Evolutionary conservation across 2,113 vertebrate species (phyloP).

Genomic region (Xenopus laevis): DNA sequence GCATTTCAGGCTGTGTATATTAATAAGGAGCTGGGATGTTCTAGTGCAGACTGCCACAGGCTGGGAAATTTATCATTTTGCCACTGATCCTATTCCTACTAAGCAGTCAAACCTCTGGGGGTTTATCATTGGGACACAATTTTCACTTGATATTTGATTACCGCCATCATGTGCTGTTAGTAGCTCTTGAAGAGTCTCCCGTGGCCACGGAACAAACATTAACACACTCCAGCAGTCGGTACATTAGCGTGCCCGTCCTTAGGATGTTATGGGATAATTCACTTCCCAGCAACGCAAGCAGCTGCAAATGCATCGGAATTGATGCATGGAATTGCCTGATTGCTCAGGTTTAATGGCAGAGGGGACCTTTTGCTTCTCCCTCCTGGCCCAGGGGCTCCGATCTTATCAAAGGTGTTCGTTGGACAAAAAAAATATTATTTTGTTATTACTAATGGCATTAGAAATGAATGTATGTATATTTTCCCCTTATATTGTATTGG

Average conservation of each 20-base stretch:
- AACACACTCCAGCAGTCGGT: not conserved
- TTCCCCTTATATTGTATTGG: no score
- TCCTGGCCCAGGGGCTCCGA: no score
- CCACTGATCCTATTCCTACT: not conserved
- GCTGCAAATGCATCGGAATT: conserved; percentile 5
- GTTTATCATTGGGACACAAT: not conserved
- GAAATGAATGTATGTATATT: no score
- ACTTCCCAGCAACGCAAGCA: not conserved
- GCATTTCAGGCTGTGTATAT: no score
- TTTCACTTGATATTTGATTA: conserved; percentile 22
- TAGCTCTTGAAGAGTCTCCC: conserved; percentile 25
- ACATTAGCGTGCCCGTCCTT: not conserved
- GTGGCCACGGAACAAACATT: conserved; percentile 8
- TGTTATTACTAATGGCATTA: no score
- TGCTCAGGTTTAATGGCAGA: no score
- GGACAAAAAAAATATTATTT: no score
- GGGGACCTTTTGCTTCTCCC: no score
- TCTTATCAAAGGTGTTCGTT: no score
- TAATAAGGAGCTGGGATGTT: no score
- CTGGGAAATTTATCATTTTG: no score
- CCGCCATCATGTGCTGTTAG: not conserved
- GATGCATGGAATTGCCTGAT: not conserved
- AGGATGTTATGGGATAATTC: not conserved
- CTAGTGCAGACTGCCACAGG: no score
- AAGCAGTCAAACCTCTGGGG: not conserved